These are phyloP conservation scores for Apostichopus leukothele DNA, from an alignment of 53 echinoderm and acorn worm genomes.

Conservation along the genomic window DNA sequence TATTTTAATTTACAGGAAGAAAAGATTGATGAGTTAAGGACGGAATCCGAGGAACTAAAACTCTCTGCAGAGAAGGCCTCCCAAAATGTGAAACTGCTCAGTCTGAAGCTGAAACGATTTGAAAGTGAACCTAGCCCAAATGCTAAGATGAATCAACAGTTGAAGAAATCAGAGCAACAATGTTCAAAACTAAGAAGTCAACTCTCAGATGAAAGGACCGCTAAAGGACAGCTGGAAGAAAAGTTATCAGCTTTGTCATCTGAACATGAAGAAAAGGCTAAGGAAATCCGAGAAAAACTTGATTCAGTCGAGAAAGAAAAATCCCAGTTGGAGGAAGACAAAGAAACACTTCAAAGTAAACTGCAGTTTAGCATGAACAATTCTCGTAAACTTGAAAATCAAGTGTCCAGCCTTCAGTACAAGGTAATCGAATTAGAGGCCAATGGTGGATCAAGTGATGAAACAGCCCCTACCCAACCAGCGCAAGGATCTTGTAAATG, in stretches of 20 bases:
- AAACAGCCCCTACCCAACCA: background rate
- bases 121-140: conserved; percentile 50
- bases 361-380: conserved; percentile 84
- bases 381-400: conserved; percentile 70
- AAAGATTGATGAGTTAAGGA: conserved; percentile 53
- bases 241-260: conserved; percentile 4
- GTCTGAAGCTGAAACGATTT: conserved; percentile 69
- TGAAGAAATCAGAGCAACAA: conserved; percentile 68
- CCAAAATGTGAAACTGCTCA: conserved; percentile 69
- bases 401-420: conserved; percentile 49
- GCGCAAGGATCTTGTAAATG: background rate
- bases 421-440: conserved; percentile 54
- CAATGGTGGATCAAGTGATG: conserved; percentile 12
- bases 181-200: conserved; percentile 67
- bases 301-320: conserved; percentile 52
- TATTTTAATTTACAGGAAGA: conserved; percentile 61
- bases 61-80: conserved; percentile 73
- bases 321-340: conserved; percentile 66
- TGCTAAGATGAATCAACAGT: conserved; percentile 54
- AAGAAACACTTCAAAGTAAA: conserved; percentile 72
- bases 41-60: conserved; percentile 73
- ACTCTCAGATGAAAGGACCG: conserved; percentile 70
- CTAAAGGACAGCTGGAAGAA: conserved; percentile 54
- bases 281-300: conserved; percentile 27
- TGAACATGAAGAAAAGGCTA: conserved; percentile 8